Conservation (phyloP, 2,888 invertebrate species). For the Volucella inflata region DNA sequence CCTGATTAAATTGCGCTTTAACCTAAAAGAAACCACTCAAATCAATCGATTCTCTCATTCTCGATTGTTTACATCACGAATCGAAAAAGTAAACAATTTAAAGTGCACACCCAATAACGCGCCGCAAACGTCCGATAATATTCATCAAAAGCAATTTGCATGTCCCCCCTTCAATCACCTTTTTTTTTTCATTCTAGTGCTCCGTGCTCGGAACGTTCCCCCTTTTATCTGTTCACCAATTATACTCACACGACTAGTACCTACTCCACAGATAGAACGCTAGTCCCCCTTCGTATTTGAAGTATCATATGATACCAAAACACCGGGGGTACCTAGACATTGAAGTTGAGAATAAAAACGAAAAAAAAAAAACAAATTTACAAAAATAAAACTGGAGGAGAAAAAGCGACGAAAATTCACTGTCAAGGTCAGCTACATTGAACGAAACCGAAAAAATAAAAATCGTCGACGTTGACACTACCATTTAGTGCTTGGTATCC, state of each 20-base stretch:
- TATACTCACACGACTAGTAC: constrained; percentile 8
- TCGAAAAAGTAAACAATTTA: constrained; percentile 55
- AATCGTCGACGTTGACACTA: constrained; percentile 38
- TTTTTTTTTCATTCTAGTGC: background rate
- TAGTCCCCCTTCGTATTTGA: background rate
- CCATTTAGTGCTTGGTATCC: constrained; percentile 26
- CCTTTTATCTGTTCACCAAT: constrained; percentile 34
- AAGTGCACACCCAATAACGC: constrained; percentile 68
- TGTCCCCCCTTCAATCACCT: constrained; percentile 44
- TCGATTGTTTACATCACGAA: constrained; percentile 17
- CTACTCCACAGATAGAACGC: background rate
- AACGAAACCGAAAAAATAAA: constrained; percentile 33
- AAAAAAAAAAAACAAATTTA: constrained; percentile 2
- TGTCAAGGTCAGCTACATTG: constrained; percentile 70
- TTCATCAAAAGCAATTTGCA: constrained; percentile 57
- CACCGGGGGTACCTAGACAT: constrained; percentile 13
- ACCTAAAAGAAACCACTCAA: background rate
- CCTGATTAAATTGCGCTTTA: constrained; percentile 19
- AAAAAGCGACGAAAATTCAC: constrained; percentile 53
- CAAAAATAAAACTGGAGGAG: background rate
- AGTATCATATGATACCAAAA: background rate
- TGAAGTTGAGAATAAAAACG: constrained; percentile 29
- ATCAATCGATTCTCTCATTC: background rate
- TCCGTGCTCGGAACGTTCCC: background rate
- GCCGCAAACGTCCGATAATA: constrained; percentile 33